Evolutionary conservation across 2,113 vertebrate genomes (phyloP).

Genomic region (Hirundichthys speculiger): DNA sequence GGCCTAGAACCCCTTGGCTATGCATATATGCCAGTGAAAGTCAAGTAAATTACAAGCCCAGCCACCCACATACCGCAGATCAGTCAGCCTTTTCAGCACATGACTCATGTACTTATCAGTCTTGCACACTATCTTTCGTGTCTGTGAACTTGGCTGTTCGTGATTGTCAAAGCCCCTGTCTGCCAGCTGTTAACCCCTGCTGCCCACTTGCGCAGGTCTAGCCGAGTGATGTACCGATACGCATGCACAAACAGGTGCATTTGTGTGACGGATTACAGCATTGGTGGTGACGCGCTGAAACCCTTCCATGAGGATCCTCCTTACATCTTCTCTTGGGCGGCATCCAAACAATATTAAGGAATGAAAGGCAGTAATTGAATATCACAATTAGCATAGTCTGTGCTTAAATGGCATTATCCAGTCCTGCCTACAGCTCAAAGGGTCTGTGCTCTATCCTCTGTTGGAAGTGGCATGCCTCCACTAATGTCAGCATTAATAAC

Average conservation of each 20-base stretch:
- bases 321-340: slow-evolving; percentile 49
- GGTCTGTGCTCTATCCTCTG: slow-evolving; percentile 46
- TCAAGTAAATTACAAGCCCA: not conserved
- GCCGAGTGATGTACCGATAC: not conserved
- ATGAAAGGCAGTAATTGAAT: slow-evolving; percentile 35
- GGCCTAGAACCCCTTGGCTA: not conserved
- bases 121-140: slow-evolving; percentile 3
- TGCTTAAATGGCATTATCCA: slow-evolving; percentile 57
- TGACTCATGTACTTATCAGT: slow-evolving; percentile 7
- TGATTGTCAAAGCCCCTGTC: slow-evolving; percentile 1
- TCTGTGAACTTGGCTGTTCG: not conserved
- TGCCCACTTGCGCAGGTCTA: slow-evolving; percentile 32
- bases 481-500: slow-evolving; percentile 70
- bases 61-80: not conserved
- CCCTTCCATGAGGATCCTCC: slow-evolving; percentile 31
- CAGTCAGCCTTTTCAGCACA: slow-evolving; percentile 10
- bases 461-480: slow-evolving; percentile 31
- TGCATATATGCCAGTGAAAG: not conserved
- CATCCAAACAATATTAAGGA: slow-evolving; percentile 41
- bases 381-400: slow-evolving; percentile 53
- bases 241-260: not conserved
- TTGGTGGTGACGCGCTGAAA: not conserved
- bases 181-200: slow-evolving; percentile 8
- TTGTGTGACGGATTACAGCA: not conserved
- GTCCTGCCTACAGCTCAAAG: slow-evolving; percentile 50